Evolutionary conservation across 1,140 invertebrate genomes (phyloP).

Genomic region (Drosophila chauvacae): DNA sequence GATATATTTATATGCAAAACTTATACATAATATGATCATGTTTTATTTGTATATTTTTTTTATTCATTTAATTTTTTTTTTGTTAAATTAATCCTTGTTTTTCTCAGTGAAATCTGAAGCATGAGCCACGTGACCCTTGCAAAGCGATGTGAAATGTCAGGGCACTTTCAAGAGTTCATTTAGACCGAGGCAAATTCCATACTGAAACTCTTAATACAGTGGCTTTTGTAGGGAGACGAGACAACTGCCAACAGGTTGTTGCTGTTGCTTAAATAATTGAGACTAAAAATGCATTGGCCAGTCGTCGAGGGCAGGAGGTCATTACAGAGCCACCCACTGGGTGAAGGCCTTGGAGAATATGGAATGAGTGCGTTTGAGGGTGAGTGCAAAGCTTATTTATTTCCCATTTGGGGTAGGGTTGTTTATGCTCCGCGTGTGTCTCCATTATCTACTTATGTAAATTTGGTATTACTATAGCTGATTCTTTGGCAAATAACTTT

Average conservation of each 20-base stretch:
- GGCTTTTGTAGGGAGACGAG: background rate
- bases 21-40: accelerated
- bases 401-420: background rate
- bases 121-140: slow-evolving; percentile 51
- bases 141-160: slow-evolving; percentile 68
- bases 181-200: slow-evolving; percentile 49
- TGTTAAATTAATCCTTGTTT: background rate
- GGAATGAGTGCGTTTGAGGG: slow-evolving; percentile 3
- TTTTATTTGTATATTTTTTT: too few species aligned
- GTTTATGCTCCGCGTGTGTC: background rate
- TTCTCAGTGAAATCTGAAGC: slow-evolving; percentile 4
- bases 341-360: background rate
- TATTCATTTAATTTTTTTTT: background rate
- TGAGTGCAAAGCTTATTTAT: slow-evolving; percentile 2
- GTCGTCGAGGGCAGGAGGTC: slow-evolving; percentile 8
- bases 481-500: background rate
- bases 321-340: slow-evolving; percentile 22
- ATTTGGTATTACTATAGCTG: background rate
- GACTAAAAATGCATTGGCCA: slow-evolving; percentile 59
- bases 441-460: background rate
- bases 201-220: slow-evolving; percentile 17
- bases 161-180: slow-evolving; percentile 76
- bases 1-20: too few species aligned
- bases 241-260: slow-evolving; percentile 73
- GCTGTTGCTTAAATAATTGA: slow-evolving; percentile 65